Conservation (phyloP, 2,888 invertebrate species). For the Buathra laborator region DNA sequence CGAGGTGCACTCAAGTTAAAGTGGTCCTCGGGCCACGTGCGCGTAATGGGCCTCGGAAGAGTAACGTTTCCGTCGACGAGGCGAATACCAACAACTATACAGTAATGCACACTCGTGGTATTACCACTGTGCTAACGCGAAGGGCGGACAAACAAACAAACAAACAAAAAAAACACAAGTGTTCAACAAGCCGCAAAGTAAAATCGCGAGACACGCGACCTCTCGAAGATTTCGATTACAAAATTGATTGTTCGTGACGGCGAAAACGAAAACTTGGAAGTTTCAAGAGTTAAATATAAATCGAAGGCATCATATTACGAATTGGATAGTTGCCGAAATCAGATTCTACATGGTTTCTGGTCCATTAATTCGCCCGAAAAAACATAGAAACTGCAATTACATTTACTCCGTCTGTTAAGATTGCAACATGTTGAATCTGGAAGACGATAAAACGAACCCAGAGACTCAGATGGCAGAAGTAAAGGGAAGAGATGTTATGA, state of each 20-base stretch:
- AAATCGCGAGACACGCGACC: conserved; percentile 37
- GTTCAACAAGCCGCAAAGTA: conserved; percentile 49
- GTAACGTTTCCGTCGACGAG: conserved; percentile 68
- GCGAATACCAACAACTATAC: conserved; percentile 49
- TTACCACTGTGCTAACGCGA: conserved; percentile 46
- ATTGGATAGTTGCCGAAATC: neutral
- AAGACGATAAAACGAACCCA: neutral
- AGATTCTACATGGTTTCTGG: too few species aligned
- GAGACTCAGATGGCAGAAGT: too few species aligned
- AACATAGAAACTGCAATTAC: neutral
- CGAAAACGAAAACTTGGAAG: neutral
- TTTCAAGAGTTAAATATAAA: neutral
- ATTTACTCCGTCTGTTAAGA: neutral
- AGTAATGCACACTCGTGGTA: conserved; percentile 7
- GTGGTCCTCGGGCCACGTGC: conserved; percentile 67
- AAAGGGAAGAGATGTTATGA: too few species aligned
- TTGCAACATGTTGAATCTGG: neutral
- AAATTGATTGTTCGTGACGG: neutral
- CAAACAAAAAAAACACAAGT: conserved; percentile 10
- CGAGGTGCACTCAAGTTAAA: conserved; percentile 63
- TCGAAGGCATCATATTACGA: neutral
- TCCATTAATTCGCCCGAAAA: neutral
- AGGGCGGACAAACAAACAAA: conserved; percentile 17
- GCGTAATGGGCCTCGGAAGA: conserved; percentile 72
- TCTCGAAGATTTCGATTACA: neutral